These are phyloP conservation scores for Chaetorhynchus papuensis DNA, from an alignment of 2,113 vertebrate genomes.

Conservation along the genomic window DNA sequence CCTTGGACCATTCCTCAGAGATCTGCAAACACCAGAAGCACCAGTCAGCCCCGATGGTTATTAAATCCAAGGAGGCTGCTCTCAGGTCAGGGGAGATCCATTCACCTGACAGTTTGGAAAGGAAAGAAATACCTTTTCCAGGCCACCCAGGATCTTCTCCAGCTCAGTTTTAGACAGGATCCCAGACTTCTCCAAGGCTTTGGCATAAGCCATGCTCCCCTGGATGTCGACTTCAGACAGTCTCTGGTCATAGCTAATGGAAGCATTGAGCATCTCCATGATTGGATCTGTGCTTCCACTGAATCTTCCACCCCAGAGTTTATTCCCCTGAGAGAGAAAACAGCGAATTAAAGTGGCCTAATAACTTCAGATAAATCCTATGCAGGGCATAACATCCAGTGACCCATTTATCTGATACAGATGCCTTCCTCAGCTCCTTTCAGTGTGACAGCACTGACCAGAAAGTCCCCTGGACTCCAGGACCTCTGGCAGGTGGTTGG, in stretches of 20 bases:
- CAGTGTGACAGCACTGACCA: background rate
- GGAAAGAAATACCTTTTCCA: conserved; percentile 80
- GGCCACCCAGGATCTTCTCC: conserved; percentile 77
- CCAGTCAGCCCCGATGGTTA: background rate
- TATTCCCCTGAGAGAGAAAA: conserved; percentile 77
- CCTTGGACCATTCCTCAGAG: conserved; percentile 84
- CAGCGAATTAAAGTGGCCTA: background rate
- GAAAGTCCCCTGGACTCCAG: background rate
- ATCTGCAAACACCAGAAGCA: conserved; percentile 70
- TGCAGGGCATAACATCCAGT: too few relatives aligned
- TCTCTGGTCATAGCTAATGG: conserved; percentile 82
- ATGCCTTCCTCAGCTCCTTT: background rate
- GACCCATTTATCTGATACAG: background rate
- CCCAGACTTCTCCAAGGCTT: conserved; percentile 82
- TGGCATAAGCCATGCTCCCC: conserved; percentile 89
- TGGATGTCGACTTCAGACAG: conserved; percentile 87
- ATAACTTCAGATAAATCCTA: background rate
- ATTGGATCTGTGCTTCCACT: conserved; percentile 84
- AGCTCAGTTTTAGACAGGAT: conserved; percentile 79
- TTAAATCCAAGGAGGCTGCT: background rate
- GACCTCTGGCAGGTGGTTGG: background rate
- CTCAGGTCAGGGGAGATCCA: background rate
- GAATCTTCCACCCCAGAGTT: conserved; percentile 93
- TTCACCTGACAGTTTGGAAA: background rate
- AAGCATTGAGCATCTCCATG: conserved; percentile 89